Evolutionary conservation across 2,113 vertebrate species (phyloP), one percentile per base, ranked within the genome.

Genomic region (Polypterus bichir): DNA sequence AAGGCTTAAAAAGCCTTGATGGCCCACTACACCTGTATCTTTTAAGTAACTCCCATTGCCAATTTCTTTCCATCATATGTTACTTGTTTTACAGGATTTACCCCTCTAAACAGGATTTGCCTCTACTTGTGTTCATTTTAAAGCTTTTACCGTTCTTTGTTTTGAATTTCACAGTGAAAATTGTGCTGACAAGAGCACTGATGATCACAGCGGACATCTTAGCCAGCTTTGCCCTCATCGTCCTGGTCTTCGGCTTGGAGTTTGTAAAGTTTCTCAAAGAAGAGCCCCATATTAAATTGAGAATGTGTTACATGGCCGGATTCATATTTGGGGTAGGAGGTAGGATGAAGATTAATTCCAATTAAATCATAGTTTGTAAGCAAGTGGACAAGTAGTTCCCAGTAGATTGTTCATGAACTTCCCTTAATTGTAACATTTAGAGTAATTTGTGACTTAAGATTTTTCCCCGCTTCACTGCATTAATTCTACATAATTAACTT

Each of bases 151-250:
- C 27, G 27, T 27, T 27, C 2, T 60, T 52, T 65, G 5, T 55
- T 11, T 3, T 64, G 9, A 8, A 60, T 7, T 48, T 6, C 48
- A 3, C 71, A 85, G 81, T 81, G 73, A 85, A 84, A 65, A 79
- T 83, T 0, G 77, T 84, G 67, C 74, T 81, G 66, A 80, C 81
- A 0, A 73, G 83, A 51, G 74, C 78, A 0, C 67, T 86, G 63
- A 73, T 86, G 74, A 83, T 86, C 70, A 53, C 68, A 0, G 78
- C 81, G 0, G 80, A 84, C 58, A 70, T 86, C 62, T 64, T 85
- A 69, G 76, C 75, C 6, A 74, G 76, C 61, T 76, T 80, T 46
- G 79, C 79, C 7, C 52, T 82, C 67, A 66, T 68, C 4, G 5
- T 9, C 0, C 48, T 85, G 63, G 47, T 80, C 3, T 69, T 79